Evolutionary conservation across 1,140 invertebrate species (phyloP), one percentile per base, ranked within the genome.

Genomic region (Aethina tumida): DNA sequence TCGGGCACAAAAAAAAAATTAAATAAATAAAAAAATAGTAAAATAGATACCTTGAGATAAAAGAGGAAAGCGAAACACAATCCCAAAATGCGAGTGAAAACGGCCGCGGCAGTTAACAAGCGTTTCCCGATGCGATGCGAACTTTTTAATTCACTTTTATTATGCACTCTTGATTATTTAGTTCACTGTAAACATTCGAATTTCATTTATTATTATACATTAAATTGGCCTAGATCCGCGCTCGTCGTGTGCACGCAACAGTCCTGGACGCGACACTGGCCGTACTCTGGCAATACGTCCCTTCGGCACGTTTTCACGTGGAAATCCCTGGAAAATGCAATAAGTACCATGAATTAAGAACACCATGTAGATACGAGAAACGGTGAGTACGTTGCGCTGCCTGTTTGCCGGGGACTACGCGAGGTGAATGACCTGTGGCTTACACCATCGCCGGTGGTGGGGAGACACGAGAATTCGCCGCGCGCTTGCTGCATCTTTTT

Each of bases 341-440:
- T 51, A 42, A 52, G 52, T 52, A 53, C 54, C 45, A 38, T 52
- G 50, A 56, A 56, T 48, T 57, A 50, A 50, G 52, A 52, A 54
- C 49, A 49, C 37, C 43, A 49, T 41, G 41, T 45, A 40, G 41
- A 26, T 29, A 25, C 18, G 20, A 37, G 50, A 42, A 50, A 52
- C 46, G 41, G 44, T 43, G 44, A 53, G 49, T 49, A 49, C 49
- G 48, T 48, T 54, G 50, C 48, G 44, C 47, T 45, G 43, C 32
- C 36, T 35, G 30, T 49, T 43, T 47, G 31, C 52, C 53, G 52
- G 55, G 55, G 55, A 59, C 58, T 55, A 49, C 45, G 53, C 56
- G 55, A 52, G 58, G 51, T 60, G 58, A 60, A 60, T 58, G 58
- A 60, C 58, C 58, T 58, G 58, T 46, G 44, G 53, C 54, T 56